These are phyloP conservation scores for Nanorana parkeri DNA, from an alignment of 2,113 vertebrate genomes.

Conservation along the genomic window DNA sequence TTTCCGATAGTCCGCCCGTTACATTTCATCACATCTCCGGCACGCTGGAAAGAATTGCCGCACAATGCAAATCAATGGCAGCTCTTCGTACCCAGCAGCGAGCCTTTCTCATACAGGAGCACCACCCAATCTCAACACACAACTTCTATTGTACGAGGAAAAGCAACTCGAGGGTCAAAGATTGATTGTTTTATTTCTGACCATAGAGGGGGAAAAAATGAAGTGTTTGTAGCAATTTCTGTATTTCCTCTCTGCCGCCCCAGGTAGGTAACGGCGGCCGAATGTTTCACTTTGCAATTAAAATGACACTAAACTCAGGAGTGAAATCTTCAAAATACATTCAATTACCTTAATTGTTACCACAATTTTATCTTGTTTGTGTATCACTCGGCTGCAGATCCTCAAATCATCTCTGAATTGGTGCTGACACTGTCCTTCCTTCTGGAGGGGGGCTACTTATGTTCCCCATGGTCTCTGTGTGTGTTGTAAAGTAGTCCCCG, in stretches of 20 bases:
- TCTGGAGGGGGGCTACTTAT: too few relatives aligned
- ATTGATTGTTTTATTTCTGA: conserved; percentile 18
- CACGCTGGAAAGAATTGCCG: not conserved
- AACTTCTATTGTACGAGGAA: not conserved
- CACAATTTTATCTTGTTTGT: too few relatives aligned
- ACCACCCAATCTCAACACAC: conserved; percentile 3
- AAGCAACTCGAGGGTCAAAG: conserved; percentile 1
- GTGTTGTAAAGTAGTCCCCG: too few relatives aligned
- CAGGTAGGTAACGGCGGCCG: not conserved
- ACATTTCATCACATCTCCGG: conserved; percentile 21
- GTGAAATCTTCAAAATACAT: too few relatives aligned
- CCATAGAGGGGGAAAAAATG: not conserved
- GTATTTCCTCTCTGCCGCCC: not conserved
- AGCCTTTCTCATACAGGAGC: conserved; percentile 3
- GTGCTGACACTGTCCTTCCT: too few relatives aligned
- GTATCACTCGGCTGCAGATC: too few relatives aligned
- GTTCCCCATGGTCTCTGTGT: too few relatives aligned
- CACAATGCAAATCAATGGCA: conserved; percentile 36
- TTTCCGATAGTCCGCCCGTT: too few relatives aligned
- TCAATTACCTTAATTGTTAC: too few relatives aligned
- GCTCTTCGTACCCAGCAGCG: conserved; percentile 10
- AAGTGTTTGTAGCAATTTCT: not conserved
- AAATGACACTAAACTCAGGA: too few relatives aligned
- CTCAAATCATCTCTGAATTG: too few relatives aligned
- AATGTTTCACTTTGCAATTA: not conserved